These are phyloP conservation scores for Scylla paramamosain DNA, from an alignment of 1,140 invertebrate genomes.

Conservation along the genomic window DNA sequence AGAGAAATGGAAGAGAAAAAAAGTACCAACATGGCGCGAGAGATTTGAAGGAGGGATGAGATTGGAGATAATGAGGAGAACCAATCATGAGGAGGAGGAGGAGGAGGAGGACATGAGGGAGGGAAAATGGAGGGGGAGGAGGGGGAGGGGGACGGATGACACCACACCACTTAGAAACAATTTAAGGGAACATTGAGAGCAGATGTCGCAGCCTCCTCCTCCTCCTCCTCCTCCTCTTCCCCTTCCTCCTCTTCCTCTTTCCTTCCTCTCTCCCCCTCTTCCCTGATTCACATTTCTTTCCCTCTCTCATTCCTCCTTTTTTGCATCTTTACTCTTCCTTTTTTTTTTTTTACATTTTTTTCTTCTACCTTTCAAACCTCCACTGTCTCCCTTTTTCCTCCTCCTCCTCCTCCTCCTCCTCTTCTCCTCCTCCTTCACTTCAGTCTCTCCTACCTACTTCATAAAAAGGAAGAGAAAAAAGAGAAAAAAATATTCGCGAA, in stretches of 20 bases:
- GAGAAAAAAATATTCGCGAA: too few relatives aligned
- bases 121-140: background rate
- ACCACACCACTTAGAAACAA: conserved; percentile 22
- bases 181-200: conserved; percentile 22
- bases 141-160: background rate
- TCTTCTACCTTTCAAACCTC: too few relatives aligned
- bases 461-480: too few relatives aligned
- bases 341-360: too few relatives aligned
- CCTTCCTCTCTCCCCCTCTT: background rate
- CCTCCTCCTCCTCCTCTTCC: background rate
- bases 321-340: too few relatives aligned
- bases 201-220: background rate
- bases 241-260: background rate
- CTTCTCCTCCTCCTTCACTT: too few relatives aligned
- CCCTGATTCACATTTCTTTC: too few relatives aligned
- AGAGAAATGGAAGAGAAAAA: background rate
- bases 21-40: background rate
- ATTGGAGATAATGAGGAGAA: background rate
- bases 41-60: background rate
- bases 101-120: conserved; percentile 31
- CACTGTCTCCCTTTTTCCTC: too few relatives aligned
- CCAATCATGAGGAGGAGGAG: conserved; percentile 37
- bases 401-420: too few relatives aligned
- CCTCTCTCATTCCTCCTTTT: too few relatives aligned
- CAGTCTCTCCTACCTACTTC: too few relatives aligned